These are phyloP conservation scores for Pangasius krempfi DNA, from an alignment of 2,797 vertebrate species.

Conservation along the genomic window DNA sequence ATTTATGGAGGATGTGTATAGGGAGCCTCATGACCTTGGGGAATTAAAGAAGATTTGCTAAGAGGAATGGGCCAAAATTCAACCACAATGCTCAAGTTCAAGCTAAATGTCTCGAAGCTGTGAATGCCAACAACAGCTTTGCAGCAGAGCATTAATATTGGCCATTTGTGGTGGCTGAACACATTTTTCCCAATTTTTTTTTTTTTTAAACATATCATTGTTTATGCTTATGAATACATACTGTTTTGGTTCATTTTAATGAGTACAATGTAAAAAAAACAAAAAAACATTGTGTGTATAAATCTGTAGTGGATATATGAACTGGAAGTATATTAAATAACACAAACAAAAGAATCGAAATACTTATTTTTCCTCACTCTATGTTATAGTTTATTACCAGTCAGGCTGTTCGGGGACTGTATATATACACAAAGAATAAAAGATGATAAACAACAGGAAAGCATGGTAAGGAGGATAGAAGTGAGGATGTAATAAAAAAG, in stretches of 20 bases:
- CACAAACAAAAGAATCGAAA: neutral
- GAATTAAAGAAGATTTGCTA: too few relatives aligned
- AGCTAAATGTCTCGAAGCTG: too few relatives aligned
- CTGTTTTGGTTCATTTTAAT: neutral
- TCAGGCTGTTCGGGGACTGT: neutral
- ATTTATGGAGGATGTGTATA: neutral
- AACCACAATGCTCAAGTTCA: too few relatives aligned
- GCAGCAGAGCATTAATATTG: too few relatives aligned
- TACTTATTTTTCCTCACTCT: neutral
- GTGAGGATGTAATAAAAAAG: neutral
- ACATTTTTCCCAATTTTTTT: too few relatives aligned
- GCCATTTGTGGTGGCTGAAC: too few relatives aligned
- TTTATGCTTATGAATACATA: neutral
- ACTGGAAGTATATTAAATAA: neutral
- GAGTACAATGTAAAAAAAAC: too few relatives aligned
- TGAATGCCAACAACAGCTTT: too few relatives aligned
- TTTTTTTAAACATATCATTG: neutral
- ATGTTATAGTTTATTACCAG: neutral
- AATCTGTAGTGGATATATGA: neutral
- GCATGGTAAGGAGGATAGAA: neutral
- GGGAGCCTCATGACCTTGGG: too few relatives aligned
- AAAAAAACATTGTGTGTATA: neutral
- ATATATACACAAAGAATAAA: neutral
- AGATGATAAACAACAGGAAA: neutral
- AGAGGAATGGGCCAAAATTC: too few relatives aligned